These are phyloP conservation scores for Lipotes vexillifer DNA, from an alignment of 2,113 vertebrate species.

Conservation along the genomic window DNA sequence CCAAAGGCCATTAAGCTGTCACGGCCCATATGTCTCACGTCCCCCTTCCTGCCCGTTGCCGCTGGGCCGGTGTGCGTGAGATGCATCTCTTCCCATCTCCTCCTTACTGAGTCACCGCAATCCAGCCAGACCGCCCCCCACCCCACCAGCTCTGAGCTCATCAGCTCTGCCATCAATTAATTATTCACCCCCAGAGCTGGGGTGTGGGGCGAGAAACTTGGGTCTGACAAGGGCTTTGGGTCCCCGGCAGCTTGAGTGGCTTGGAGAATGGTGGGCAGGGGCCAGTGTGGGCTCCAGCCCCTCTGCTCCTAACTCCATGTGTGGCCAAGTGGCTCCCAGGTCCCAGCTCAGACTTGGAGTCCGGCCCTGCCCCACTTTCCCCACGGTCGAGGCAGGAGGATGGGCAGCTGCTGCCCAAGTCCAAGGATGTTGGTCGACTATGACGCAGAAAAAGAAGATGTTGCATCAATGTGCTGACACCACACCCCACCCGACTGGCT, in stretches of 20 bases:
- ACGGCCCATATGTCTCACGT: not conserved
- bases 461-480: accelerated
- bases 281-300: not conserved
- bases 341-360: not conserved
- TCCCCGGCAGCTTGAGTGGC: accelerated
- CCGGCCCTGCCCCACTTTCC: not conserved
- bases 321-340: too few relatives aligned
- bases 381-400: accelerated
- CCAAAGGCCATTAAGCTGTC: slow-evolving; percentile 32
- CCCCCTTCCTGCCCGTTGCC: not conserved
- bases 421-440: not conserved
- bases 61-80: not conserved
- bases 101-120: slow-evolving; percentile 23
- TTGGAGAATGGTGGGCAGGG: accelerated
- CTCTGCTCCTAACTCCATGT: accelerated
- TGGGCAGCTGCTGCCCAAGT: not conserved
- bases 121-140: slow-evolving; percentile 32
- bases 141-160: slow-evolving; percentile 63
- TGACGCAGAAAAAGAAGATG: not conserved
- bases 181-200: slow-evolving; percentile 57
- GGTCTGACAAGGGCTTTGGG: not conserved
- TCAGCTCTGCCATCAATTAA: slow-evolving; percentile 62
- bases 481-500: not conserved
- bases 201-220: not conserved
- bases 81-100: not conserved